Conservation (phyloP, 2,888 invertebrate genomes). For the Pseudeuparius sepicola region DNA sequence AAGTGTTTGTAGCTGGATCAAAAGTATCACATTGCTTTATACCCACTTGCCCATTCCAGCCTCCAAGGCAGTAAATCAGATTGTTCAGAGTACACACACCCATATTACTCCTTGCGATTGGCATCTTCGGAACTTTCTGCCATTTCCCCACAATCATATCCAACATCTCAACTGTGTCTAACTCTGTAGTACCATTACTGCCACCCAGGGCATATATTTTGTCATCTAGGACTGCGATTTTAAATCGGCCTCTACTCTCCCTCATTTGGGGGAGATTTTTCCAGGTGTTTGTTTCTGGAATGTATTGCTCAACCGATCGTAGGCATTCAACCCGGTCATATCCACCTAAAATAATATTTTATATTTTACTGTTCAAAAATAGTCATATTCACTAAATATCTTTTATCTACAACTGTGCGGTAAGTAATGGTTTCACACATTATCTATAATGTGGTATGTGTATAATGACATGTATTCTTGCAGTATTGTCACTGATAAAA, state of each 20-base stretch:
- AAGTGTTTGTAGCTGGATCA: slow-evolving; percentile 49
- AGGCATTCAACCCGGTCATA: slow-evolving; percentile 81
- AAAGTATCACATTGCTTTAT: slow-evolving; percentile 66
- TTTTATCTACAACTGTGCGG: too few species aligned
- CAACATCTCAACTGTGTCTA: slow-evolving; percentile 59
- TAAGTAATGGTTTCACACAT: too few species aligned
- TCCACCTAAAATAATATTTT: slow-evolving; percentile 49
- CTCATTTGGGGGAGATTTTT: slow-evolving; percentile 57
- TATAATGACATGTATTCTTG: too few species aligned
- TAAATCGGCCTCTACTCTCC: slow-evolving; percentile 67
- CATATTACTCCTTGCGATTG: slow-evolving; percentile 57
- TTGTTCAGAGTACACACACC: slow-evolving; percentile 56
- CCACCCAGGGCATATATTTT: slow-evolving; percentile 73
- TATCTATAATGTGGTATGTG: slow-evolving; percentile 1
- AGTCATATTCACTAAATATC: too few species aligned
- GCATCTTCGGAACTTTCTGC: slow-evolving; percentile 42
- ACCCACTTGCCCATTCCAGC: slow-evolving; percentile 63
- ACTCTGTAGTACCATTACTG: slow-evolving; percentile 72
- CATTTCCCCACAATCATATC: slow-evolving; percentile 42
- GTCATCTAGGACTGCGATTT: slow-evolving; percentile 57
- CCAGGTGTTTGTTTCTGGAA: slow-evolving; percentile 62
- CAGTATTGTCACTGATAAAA: too few species aligned
- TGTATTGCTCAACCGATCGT: slow-evolving; percentile 63
- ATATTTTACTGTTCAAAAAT: too few species aligned
- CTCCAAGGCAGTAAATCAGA: slow-evolving; percentile 67